Base-by-base conservation (phyloP, 2,888 invertebrate species). In the Callyntrura sp. region DNA sequence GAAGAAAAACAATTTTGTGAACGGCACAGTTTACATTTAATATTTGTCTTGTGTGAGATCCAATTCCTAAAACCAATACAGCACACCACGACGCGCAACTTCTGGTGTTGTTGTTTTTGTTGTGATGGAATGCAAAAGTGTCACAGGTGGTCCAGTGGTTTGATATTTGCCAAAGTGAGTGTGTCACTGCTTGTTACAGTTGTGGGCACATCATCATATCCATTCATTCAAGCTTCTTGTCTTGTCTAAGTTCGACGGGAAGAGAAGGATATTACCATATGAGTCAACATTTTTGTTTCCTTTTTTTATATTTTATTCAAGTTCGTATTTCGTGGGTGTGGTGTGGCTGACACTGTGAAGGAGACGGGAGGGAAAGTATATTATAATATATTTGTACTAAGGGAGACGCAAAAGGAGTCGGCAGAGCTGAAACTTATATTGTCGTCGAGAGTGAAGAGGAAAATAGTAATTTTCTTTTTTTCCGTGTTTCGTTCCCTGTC, bases 121-220 rank as follows among this genome's bases (percentile, higher is more conserved):
- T 43, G 68, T 68, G 9, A 51, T 51, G 48, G 51, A 76, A 73
- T 73, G n/a, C 20, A 73, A 76, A 76, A 48, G 76, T 76, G 76
- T 76, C 76, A 76, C 76, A 76, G 76, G 76, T 76, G 76, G 76
- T 76, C 76, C 51, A 48, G 76, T 12, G 51, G 76, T 76, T 76
- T 48, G 76, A 51, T 51, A 76, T 76, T 51, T 51, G 14, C 51
- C 51, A 51, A 76, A 51, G 76, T 76, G 43, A 48, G 51, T 25
- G 76, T 76, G 76, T 76, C 51, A 12, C 43, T 70, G 70, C 25
- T 76, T 76, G 76, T 76, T 76, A 76, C 51, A 76, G 76, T 51
- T 76, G 51, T 51, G 76, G 51, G 23, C 51, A 48, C 76, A 51
- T 76, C 28, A 68, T 43, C 76, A 76, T 76, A 51, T 76, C 48